A percentile compares a stretch with the other conserved stretches of the same genome.
phyloP scores from a whole-genome alignment of 2,888 invertebrate species.

The Lingula anatina region DNA sequence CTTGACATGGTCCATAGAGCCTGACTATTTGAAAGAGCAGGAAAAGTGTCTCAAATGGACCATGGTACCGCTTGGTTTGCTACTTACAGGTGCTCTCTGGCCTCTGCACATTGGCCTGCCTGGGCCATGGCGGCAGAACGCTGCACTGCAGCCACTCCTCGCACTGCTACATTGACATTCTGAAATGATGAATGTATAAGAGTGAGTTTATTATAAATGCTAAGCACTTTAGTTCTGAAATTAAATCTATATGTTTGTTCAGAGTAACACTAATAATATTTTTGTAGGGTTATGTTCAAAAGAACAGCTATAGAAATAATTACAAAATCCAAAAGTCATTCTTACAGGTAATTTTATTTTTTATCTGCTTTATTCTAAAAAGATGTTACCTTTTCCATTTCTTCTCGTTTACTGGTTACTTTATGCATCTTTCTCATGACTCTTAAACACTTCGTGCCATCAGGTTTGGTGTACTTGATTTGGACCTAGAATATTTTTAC shows the following conservation, averaged over 20 bases:
- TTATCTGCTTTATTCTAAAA: no score
- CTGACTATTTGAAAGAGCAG: no score
- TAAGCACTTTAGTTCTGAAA: no score
- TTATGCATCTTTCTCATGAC: slow-evolving; percentile 24
- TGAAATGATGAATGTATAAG: slow-evolving; percentile 9
- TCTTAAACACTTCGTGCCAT: slow-evolving; percentile 31
- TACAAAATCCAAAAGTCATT: neutral
- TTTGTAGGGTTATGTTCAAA: no score
- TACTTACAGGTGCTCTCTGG: slow-evolving; percentile 29
- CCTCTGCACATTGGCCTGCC: slow-evolving; percentile 18
- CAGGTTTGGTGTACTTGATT: slow-evolving; percentile 26
- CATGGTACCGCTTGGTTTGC: no score
- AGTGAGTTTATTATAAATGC: no score
- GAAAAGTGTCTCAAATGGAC: no score
- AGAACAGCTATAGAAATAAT: no score
- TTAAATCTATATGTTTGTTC: no score
- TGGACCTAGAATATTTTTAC: slow-evolving; percentile 27
- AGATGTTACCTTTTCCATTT: slow-evolving; percentile 35
- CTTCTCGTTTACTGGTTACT: slow-evolving; percentile 21
- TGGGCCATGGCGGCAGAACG: slow-evolving; percentile 24
- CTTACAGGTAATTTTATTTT: slow-evolving; percentile 2
- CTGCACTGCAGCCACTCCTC: slow-evolving; percentile 29
- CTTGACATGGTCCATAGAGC: no score
- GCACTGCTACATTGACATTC: slow-evolving; percentile 33
- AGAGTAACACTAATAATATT: no score